Evolutionary conservation across 2,113 vertebrate genomes (phyloP), one percentile per base, ranked within the genome.

Genomic region (Ammodytes dubius): DNA sequence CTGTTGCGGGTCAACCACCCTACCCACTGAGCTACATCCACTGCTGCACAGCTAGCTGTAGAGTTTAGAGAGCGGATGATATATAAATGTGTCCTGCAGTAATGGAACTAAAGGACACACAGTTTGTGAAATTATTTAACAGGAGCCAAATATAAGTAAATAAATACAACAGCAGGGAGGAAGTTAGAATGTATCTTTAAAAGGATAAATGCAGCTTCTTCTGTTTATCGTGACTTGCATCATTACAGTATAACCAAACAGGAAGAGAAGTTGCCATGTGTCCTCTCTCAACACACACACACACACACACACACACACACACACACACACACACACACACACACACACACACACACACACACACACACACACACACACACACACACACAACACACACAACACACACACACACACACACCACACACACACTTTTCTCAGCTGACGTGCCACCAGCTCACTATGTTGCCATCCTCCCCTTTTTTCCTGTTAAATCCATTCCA

Each of bases 31-130:
- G 27, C 27, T 27, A 27, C 27, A 27, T 27, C 27, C 27, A 9
- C 47, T 6, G 35, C 56, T 46, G 47, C 49, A 39, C 60, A 54
- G 17, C 74, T 61, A n/a, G 49, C 40, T 54, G 61, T 39, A 17
- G 54, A 40, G 52, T 73, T 66, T 8, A 58, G 35, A 58, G 35
- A 65, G 50, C 39, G 9, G 79, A 61, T 81, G 50, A 66, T 27
- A 61, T 15, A 79, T 65, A 43, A 57, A 45, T 10, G 3, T 61
- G 79, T 60, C 63, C 54, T 74, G 46, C 45, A 74, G 39, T 67
- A 39, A 81, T 39, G 54, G 46, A 47, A 17, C 11, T 54, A 17
- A 69, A 74, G 71, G 65, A 67, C 57, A 67, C 57, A 39, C 27
- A 39, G 35, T 59, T 15, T 39, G 57, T 15, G 3, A 4, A 14